Evolutionary conservation across 2,797 vertebrate genomes (phyloP).

Genomic region (Aselliscus stoliczkanus): DNA sequence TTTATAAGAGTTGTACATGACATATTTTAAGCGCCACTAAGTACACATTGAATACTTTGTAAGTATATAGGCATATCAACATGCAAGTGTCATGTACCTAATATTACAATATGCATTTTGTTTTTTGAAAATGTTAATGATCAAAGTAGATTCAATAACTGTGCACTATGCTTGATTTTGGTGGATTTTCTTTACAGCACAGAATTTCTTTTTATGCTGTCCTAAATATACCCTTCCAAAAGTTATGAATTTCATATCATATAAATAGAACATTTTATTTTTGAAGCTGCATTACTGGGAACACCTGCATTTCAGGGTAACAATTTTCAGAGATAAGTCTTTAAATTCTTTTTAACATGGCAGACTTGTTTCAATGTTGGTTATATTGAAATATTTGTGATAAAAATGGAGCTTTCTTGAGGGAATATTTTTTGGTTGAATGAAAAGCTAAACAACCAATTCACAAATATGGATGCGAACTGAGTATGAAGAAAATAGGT

Average conservation of each 20-base stretch:
- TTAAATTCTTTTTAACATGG: conserved; percentile 71
- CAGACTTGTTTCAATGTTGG: conserved; percentile 61
- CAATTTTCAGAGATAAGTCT: conserved; percentile 70
- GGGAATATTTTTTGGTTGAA: conserved; percentile 56
- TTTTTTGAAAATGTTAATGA: conserved; percentile 73
- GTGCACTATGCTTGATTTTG: conserved; percentile 79
- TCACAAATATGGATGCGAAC: conserved; percentile 61
- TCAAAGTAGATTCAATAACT: conserved; percentile 72
- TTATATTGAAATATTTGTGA: conserved; percentile 60
- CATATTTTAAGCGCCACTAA: conserved; percentile 84
- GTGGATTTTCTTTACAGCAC: conserved; percentile 45
- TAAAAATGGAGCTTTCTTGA: conserved; percentile 70
- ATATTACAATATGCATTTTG: conserved; percentile 89
- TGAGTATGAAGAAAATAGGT: conserved; percentile 56
- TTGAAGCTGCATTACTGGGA: conserved; percentile 60
- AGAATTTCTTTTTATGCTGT: conserved; percentile 56
- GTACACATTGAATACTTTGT: conserved; percentile 88
- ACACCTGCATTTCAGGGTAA: conserved; percentile 58
- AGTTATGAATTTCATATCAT: conserved; percentile 52
- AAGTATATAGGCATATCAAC: conserved; percentile 87
- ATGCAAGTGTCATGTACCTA: conserved; percentile 88
- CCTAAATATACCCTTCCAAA: conserved; percentile 71
- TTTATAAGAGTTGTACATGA: conserved; percentile 85
- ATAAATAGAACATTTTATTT: conserved; percentile 66
- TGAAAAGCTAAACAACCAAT: conserved; percentile 66